Base-by-base conservation (phyloP, 2,113 vertebrate genomes). In the Boleophthalmus pectinirostris region DNA sequence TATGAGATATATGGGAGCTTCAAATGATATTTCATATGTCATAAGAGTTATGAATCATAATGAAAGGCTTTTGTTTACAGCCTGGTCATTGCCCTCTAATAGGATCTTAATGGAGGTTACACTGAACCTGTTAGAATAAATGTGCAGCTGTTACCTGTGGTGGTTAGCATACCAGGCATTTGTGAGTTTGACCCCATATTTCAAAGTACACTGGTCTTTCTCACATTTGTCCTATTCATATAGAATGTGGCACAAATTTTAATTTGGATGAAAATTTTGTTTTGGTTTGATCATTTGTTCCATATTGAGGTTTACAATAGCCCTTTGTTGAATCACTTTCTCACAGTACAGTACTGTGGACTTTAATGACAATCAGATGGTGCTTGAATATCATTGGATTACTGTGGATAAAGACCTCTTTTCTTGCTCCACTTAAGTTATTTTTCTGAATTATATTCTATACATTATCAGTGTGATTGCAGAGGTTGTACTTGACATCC, bases 111-210 rank as follows among this genome's bases (percentile, higher is more conserved):
- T 49, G 66, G 66, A 73, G 53, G 35, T 57, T 35, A 14, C 51
- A 65, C 35, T n/a, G n/a, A 29, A 43, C 18, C 73, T 20, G 51
- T 29, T 58, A 15, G 69, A 29, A 80, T 75, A 58, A 24, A 58
- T 4, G 46, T 25, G 9, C 77, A 87, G 80, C 57, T 84, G 79
- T 87, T 80, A 75, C 79, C 66, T 43, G 57, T 54, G 72, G 20
- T 78, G 68, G 21, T 83, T 70, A 53, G 23, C 84, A 81, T 83
- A 81, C 76, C 81, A 46, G 8, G 33, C 23, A 2, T 69, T 33
- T 51, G 25, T 73, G 72, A 71, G 63, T 18, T 46, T 70, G 61
- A 13, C 54, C 49, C 23, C 38, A 9, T 16, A 38, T 29, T 29
- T 21, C 1, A n/a, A 0, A 16, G 1, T 23, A 58, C n/a, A 6